Evolutionary conservation across 2,113 vertebrate species (phyloP).

Genomic region (Cygnus buccinator): DNA sequence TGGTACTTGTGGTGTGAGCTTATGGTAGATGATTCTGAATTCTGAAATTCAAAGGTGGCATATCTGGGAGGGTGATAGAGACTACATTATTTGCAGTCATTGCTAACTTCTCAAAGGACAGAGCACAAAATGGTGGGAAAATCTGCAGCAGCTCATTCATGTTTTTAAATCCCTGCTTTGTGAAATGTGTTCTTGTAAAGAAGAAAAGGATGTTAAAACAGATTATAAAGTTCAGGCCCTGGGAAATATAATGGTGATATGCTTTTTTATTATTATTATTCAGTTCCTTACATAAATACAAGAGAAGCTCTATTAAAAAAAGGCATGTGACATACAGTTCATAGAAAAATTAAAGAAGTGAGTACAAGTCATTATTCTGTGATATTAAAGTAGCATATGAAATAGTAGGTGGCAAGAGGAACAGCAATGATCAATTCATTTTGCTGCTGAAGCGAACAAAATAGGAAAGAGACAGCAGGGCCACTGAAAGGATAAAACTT

Average conservation of each 20-base stretch:
- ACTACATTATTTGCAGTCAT: not conserved
- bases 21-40: not conserved
- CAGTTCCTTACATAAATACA: not conserved
- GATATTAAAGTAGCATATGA: slow-evolving; percentile 13
- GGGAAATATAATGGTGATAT: not conserved
- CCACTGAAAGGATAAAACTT: slow-evolving; percentile 37
- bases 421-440: slow-evolving; percentile 53
- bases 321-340: not conserved
- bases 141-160: not conserved
- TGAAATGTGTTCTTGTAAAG: not conserved
- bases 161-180: not conserved
- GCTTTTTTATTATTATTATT: not conserved
- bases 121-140: not conserved
- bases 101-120: not conserved
- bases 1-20: not conserved
- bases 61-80: not conserved
- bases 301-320: not conserved
- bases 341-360: slow-evolving; percentile 30
- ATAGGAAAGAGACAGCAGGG: slow-evolving; percentile 33
- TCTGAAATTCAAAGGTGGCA: not conserved
- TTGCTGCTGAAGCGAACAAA: slow-evolving; percentile 21
- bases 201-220: not conserved
- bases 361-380: slow-evolving; percentile 43
- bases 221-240: not conserved
- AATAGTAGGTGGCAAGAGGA: slow-evolving; percentile 34